Conservation (phyloP, 2,113 vertebrate species). For the Macroglossus sobrinus region DNA sequence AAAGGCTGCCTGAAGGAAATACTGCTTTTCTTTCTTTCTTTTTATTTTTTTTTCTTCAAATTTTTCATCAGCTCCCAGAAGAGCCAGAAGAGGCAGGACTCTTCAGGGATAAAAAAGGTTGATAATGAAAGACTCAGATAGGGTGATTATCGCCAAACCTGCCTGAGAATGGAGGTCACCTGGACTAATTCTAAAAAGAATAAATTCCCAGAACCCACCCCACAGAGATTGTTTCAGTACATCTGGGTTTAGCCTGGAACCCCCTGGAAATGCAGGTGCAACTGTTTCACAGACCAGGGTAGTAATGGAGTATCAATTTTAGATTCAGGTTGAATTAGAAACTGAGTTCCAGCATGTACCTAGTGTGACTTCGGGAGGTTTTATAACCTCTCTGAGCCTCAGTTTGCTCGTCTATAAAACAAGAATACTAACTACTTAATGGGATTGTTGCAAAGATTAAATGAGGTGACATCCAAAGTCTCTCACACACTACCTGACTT, state of each 20-base stretch:
- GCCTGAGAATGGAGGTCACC: background rate
- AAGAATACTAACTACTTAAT: background rate
- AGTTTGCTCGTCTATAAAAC: background rate
- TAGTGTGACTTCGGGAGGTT: background rate
- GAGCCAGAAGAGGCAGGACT: background rate
- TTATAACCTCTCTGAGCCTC: background rate
- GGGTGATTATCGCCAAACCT: background rate
- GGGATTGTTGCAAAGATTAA: background rate
- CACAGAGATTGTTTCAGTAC: background rate
- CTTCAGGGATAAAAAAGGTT: background rate
- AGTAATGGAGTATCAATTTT: background rate
- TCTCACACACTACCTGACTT: background rate
- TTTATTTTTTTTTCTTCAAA: background rate
- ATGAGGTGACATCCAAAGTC: background rate
- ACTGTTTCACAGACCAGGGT: background rate
- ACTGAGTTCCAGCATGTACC: background rate
- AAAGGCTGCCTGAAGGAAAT: background rate
- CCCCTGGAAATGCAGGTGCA: background rate
- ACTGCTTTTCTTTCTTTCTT: background rate
- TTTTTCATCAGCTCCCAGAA: background rate
- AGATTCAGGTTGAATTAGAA: background rate
- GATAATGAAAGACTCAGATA: background rate
- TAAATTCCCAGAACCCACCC: background rate
- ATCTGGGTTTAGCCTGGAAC: background rate
- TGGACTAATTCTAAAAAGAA: background rate